Base-by-base conservation (phyloP, 2,888 invertebrate genomes). In the Horisme vitalbata region DNA sequence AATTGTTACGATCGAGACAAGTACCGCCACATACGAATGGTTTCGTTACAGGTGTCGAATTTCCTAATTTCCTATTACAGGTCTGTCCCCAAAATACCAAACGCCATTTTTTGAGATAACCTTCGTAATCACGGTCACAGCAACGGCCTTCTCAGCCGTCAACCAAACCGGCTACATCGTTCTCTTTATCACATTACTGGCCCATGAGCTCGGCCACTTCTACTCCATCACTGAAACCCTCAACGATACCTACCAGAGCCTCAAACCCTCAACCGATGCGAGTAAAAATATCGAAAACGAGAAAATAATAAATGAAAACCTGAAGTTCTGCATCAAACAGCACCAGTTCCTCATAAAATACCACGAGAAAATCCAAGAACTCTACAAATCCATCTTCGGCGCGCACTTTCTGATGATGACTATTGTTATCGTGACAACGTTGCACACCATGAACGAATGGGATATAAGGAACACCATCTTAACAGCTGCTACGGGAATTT, bases 111-210 rank as follows among this genome's bases (percentile, higher is more conserved):
- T 63, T 57, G 75, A 80, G 62, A 61, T 65, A 39, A 66, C 73
- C 6, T 80, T 74, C 46, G 50, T 48, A 1, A 36, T 80, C 15
- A 79, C 75, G 7, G 57, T 57, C 18, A 50, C 70, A 8, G 76
- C 60, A 2, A 74, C 78, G 2, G 57, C 57, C 1, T 81, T 80
- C 53, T 81, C 80, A 0, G 79, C 68, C 5, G 57, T 79, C 51
- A 81, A 79, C 59, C 80, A 80, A 51, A 79, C 78, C 0, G 80
- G 79, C 12, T 79, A 79, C 63, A 79, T 78, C 18, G 65, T 78
- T 2, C 65, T 81, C 2, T 80, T 79, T 45, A 62, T 81, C 7
- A 71, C 66, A 0, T 57, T 81, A 9, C 52, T 79, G 5, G 57
- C 68, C 9, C 75, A 79, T 20, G 79, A 79, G 44, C 65, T 81